Percentiles rank a stretch among this genome's conserved stretches.
phyloP scores from a whole-genome alignment of 2,888 invertebrate genomes.

The Ceratothoa steindachneri region DNA sequence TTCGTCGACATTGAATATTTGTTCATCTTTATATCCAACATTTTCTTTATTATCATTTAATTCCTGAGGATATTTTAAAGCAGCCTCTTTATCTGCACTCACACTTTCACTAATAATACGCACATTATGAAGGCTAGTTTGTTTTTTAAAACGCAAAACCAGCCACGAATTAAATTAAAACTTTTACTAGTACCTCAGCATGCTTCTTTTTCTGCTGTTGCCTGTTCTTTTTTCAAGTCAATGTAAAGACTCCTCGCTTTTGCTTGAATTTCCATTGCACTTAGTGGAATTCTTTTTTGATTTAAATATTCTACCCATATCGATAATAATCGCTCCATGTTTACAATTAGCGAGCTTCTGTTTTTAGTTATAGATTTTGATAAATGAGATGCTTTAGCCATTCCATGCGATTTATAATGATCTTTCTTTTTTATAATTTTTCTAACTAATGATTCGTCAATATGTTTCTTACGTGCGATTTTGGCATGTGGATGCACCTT shows the following conservation, averaged over 20 bases:
- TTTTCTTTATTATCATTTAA: background rate
- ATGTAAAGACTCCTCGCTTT: background rate
- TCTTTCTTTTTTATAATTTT: no score
- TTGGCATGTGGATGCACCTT: no score
- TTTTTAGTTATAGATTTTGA: background rate
- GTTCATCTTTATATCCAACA: background rate
- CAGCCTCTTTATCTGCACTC: background rate
- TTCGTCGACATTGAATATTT: background rate
- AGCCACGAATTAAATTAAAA: background rate
- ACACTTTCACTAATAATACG: background rate
- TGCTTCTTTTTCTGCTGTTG: no score
- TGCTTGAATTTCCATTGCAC: background rate
- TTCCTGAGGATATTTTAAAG: background rate
- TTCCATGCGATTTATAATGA: no score
- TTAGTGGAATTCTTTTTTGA: background rate
- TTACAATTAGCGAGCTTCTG: background rate
- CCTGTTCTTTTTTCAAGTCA: no score
- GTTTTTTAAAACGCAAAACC: constrained; percentile 1
- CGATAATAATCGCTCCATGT: background rate
- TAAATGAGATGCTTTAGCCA: no score
- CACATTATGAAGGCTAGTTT: background rate
- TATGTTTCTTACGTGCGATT: no score
- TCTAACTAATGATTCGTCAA: no score
- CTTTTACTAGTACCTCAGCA: background rate
- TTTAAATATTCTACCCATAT: background rate